These are phyloP conservation scores for Spinus pinus DNA, from an alignment of 2,797 vertebrate genomes.

Conservation along the genomic window DNA sequence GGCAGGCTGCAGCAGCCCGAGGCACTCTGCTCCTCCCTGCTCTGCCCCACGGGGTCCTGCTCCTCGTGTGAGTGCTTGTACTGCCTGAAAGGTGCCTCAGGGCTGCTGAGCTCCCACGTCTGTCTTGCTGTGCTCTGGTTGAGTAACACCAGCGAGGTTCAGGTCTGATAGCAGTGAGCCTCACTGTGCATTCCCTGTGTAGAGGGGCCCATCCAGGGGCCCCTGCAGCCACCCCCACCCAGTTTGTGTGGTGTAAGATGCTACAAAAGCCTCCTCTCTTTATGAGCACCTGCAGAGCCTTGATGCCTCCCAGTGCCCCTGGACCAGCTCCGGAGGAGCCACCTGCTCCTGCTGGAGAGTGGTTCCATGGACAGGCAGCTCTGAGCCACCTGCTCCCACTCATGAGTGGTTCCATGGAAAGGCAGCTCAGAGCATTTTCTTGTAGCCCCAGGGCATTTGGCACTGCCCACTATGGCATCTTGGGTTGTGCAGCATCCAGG, in stretches of 20 bases:
- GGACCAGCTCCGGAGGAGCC: rapidly evolving
- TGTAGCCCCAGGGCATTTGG: neutral
- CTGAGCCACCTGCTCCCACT: neutral
- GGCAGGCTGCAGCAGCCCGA: neutral
- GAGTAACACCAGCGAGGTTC: rapidly evolving
- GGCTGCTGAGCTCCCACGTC: neutral
- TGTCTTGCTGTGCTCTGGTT: neutral
- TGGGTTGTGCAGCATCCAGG: neutral
- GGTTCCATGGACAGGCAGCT: neutral
- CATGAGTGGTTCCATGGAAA: neutral
- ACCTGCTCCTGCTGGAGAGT: neutral
- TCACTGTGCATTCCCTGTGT: neutral
- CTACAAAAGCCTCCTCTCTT: neutral
- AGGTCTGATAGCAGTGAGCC: rapidly evolving
- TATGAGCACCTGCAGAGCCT: neutral
- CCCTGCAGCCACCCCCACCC: neutral
- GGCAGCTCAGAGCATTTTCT: neutral
- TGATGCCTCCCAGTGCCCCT: rapidly evolving
- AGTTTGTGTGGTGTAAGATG: neutral
- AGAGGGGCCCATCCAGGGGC: too few relatives aligned
- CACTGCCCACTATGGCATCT: neutral
- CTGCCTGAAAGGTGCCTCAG: neutral
- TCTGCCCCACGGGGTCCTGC: neutral
- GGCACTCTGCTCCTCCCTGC: neutral
- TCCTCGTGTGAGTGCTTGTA: neutral